These are phyloP conservation scores for Dasysyrphus albostriatus DNA, from an alignment of 2,888 invertebrate species.

Conservation along the genomic window DNA sequence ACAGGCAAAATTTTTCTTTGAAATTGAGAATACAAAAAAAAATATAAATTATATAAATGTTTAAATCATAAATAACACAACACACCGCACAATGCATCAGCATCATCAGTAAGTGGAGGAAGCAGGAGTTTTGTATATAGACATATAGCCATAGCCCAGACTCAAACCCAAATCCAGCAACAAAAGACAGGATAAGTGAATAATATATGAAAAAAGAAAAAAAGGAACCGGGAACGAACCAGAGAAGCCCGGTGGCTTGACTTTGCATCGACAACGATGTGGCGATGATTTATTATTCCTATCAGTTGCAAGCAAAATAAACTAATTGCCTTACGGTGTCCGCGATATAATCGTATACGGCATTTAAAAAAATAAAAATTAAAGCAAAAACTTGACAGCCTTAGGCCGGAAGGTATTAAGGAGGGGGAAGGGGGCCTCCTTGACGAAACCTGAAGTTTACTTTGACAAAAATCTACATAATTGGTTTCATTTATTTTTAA, in stretches of 20 bases:
- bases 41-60: slow-evolving; percentile 61
- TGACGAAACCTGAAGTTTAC: not conserved
- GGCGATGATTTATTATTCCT: slow-evolving; percentile 69
- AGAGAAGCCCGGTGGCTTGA: slow-evolving; percentile 57
- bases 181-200: slow-evolving; percentile 67
- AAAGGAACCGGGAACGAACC: slow-evolving; percentile 16
- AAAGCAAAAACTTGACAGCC: slow-evolving; percentile 14
- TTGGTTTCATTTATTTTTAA: slow-evolving; percentile 52
- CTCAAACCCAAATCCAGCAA: slow-evolving; percentile 28
- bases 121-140: slow-evolving; percentile 1
- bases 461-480: slow-evolving; percentile 49
- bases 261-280: slow-evolving; percentile 44
- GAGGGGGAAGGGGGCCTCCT: not conserved
- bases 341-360: slow-evolving; percentile 50
- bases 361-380: not conserved
- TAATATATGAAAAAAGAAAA: slow-evolving; percentile 20
- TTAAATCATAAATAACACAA: slow-evolving; percentile 74
- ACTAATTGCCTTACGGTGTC: slow-evolving; percentile 73
- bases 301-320: slow-evolving; percentile 72
- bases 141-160: slow-evolving; percentile 4
- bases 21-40: slow-evolving; percentile 43
- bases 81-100: slow-evolving; percentile 44
- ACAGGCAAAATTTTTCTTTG: slow-evolving; percentile 70
- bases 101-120: slow-evolving; percentile 27
- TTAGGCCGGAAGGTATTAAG: not conserved